A percentile compares a stretch with the other conserved stretches of the same genome.
These are phyloP conservation scores for Oxystoma pomonae DNA, from an alignment of 2,888 invertebrate species.

Conservation along the genomic window DNA sequence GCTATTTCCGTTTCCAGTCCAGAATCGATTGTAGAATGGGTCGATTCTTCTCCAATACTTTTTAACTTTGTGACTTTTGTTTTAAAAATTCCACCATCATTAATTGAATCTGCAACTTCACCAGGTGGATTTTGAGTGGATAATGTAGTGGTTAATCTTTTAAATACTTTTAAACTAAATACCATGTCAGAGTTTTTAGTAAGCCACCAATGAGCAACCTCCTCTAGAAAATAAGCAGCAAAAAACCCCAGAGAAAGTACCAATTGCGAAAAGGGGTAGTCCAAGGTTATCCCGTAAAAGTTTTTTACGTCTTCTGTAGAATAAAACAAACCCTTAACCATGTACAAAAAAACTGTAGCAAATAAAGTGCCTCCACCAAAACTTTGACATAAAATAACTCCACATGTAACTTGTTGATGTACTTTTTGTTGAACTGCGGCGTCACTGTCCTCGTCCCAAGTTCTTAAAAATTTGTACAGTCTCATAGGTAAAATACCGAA, in stretches of 20 bases:
- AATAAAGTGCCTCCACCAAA: constrained; percentile 57
- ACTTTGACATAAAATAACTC: constrained; percentile 45
- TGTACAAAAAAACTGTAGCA: constrained; percentile 56
- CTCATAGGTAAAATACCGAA: constrained; percentile 52
- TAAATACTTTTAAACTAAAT: neutral
- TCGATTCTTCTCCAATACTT: neutral
- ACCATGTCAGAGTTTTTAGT: constrained; percentile 6
- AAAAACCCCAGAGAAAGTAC: constrained; percentile 53
- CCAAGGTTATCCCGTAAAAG: constrained; percentile 5
- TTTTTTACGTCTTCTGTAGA: constrained; percentile 36
- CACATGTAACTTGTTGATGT: constrained; percentile 40
- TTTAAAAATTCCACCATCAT: neutral
- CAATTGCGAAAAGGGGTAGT: constrained; percentile 50
- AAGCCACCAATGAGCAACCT: constrained; percentile 45
- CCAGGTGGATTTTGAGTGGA: neutral
- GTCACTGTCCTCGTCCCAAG: constrained; percentile 31
- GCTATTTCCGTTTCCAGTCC: neutral
- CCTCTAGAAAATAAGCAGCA: constrained; percentile 53
- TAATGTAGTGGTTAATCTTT: neutral
- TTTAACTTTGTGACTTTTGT: neutral
- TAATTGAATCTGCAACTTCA: neutral
- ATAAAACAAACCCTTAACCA: constrained; percentile 53
- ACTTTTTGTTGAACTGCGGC: constrained; percentile 37
- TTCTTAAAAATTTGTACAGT: constrained; percentile 43
- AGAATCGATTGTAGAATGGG: neutral